Evolutionary conservation across 2,888 invertebrate genomes (phyloP).

Genomic region (Drosophila vallismaia): DNA sequence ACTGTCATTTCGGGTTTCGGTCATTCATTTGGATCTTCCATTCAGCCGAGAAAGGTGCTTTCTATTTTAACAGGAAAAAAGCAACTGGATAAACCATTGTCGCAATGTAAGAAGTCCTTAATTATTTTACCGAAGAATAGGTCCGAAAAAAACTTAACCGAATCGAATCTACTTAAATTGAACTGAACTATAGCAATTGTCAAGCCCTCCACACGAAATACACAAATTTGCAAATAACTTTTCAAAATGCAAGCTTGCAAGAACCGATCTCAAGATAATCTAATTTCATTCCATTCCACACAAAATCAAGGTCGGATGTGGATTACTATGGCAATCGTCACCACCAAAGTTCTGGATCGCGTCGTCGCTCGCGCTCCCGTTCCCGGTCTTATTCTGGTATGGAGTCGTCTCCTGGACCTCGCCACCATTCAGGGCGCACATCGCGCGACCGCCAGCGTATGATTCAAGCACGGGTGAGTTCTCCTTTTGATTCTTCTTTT

Average conservation of each 20-base stretch:
- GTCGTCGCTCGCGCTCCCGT: slow-evolving; percentile 20
- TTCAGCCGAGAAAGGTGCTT: slow-evolving; percentile 49
- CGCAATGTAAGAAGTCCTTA: slow-evolving; percentile 38
- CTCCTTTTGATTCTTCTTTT: neutral
- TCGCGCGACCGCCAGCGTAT: slow-evolving; percentile 56
- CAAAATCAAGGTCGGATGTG: slow-evolving; percentile 85
- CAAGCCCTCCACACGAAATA: slow-evolving; percentile 14
- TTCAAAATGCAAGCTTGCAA: slow-evolving; percentile 29
- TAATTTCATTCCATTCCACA: slow-evolving; percentile 54
- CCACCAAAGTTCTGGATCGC: slow-evolving; percentile 85
- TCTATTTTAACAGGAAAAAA: neutral
- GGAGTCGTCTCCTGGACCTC: slow-evolving; percentile 32
- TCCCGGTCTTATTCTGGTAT: slow-evolving; percentile 45
- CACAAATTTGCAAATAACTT: slow-evolving; percentile 16
- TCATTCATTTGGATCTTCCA: slow-evolving; percentile 47
- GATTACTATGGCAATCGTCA: slow-evolving; percentile 86
- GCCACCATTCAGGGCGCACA: slow-evolving; percentile 42
- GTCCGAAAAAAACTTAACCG: slow-evolving; percentile 1
- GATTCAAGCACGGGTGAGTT: slow-evolving; percentile 61
- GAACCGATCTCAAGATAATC: slow-evolving; percentile 45
- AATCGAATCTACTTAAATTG: neutral
- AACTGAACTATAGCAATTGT: slow-evolving; percentile 12
- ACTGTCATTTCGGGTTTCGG: slow-evolving; percentile 49
- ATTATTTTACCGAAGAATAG: neutral
- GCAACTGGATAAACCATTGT: neutral